A percentile compares a stretch with the other conserved stretches of the same genome.
Conservation (phyloP, 2,113 vertebrate species). For the Notiomystis cincta region DNA sequence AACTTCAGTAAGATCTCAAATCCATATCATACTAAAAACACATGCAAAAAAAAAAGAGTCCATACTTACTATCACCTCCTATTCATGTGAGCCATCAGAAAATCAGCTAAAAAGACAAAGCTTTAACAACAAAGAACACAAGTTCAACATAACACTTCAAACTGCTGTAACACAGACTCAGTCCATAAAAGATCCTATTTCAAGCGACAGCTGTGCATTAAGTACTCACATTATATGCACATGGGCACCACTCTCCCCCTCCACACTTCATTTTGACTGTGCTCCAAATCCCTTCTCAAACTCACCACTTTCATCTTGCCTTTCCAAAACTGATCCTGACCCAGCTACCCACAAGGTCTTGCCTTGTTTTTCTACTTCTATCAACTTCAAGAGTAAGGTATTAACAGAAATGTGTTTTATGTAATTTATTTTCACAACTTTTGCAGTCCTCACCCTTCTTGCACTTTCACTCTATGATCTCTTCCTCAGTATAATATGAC, state of each 20-base stretch:
- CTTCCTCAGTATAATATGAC: background rate
- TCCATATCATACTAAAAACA: background rate
- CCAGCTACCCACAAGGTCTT: background rate
- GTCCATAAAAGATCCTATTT: background rate
- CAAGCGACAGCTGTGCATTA: background rate
- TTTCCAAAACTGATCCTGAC: background rate
- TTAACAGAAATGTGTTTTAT: background rate
- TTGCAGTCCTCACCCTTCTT: background rate
- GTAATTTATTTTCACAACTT: background rate
- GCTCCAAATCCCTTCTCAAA: background rate
- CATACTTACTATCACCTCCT: background rate
- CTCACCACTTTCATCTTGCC: background rate
- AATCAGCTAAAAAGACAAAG: background rate
- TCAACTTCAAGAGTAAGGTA: background rate
- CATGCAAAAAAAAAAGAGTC: accelerated
- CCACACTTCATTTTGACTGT: background rate
- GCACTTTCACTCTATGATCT: background rate
- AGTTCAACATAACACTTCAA: background rate
- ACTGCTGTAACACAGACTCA: background rate
- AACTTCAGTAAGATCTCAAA: background rate
- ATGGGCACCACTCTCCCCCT: background rate
- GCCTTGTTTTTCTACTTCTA: background rate
- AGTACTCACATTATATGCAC: background rate
- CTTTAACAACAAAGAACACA: background rate
- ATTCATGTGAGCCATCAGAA: background rate